These are phyloP conservation scores for Ispidina lecontei DNA, from an alignment of 2,797 vertebrate species.

Conservation along the genomic window DNA sequence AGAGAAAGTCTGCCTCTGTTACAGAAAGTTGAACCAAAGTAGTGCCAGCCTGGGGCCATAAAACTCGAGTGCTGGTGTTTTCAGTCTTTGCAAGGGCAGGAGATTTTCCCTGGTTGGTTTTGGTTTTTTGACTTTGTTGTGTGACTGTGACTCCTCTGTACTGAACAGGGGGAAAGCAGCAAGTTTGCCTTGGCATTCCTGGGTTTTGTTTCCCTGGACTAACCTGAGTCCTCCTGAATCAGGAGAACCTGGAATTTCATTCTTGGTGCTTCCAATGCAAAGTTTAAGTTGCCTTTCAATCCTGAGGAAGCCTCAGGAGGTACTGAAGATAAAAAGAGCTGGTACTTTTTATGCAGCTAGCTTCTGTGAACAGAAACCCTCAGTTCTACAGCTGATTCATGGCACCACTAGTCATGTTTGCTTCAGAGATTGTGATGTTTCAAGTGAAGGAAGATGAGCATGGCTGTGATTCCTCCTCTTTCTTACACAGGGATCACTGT, in stretches of 20 bases:
- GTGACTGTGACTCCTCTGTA: slow-evolving; percentile 41
- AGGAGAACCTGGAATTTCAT: neutral
- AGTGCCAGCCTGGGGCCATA: slow-evolving; percentile 9
- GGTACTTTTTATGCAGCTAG: slow-evolving; percentile 8
- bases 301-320: neutral
- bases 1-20: slow-evolving; percentile 53
- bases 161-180: slow-evolving; percentile 41
- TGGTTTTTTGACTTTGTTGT: slow-evolving; percentile 34
- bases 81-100: slow-evolving; percentile 27
- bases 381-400: neutral
- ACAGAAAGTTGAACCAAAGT: slow-evolving; percentile 42
- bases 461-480: neutral
- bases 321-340: slow-evolving; percentile 16
- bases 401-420: neutral
- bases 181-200: slow-evolving; percentile 34
- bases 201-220: neutral
- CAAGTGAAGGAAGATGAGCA: neutral
- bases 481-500: neutral
- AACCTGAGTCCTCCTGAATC: neutral
- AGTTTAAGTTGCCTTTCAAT: slow-evolving; percentile 27
- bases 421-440: neutral
- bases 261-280: slow-evolving; percentile 18
- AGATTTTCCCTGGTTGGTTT: slow-evolving; percentile 44
- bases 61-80: slow-evolving; percentile 1
- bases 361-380: neutral